A percentile compares a stretch with the other conserved stretches of the same genome.
phyloP scores from a whole-genome alignment of 2,888 invertebrate species.

The Gortyna flavago region DNA sequence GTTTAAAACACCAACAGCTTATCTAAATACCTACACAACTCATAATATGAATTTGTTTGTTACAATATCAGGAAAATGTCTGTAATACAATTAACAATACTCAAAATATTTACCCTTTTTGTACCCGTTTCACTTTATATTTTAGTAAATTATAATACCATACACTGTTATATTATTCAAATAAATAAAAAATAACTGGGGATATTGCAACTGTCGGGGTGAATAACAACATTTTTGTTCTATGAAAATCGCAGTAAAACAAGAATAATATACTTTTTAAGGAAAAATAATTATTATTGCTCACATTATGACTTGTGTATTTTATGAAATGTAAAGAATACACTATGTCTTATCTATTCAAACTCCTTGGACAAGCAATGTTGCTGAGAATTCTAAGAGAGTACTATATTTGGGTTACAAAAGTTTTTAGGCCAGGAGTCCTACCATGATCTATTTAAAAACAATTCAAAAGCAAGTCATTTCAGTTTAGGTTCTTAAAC shows the following conservation, averaged over 20 bases:
- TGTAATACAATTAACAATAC: slow-evolving; percentile 17
- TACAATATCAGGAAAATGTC: slow-evolving; percentile 37
- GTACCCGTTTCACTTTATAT: slow-evolving; percentile 13
- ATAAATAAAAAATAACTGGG: background rate
- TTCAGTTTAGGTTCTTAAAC: too few relatives aligned
- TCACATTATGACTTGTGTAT: slow-evolving; percentile 2
- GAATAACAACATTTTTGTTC: background rate
- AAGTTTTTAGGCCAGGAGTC: background rate
- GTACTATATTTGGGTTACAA: background rate
- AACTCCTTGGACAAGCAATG: background rate
- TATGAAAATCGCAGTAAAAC: background rate
- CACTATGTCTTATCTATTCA: background rate
- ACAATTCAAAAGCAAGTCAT: too few relatives aligned
- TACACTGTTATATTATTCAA: background rate
- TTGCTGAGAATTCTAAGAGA: background rate
- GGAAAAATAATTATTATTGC: background rate
- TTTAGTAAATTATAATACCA: background rate
- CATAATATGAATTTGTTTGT: slow-evolving; percentile 33
- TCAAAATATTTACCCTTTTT: background rate
- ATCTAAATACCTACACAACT: slow-evolving; percentile 2
- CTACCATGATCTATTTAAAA: too few relatives aligned
- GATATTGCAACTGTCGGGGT: background rate
- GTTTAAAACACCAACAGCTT: background rate
- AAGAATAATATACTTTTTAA: background rate
- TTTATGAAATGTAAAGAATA: background rate